A percentile compares a stretch with the other conserved stretches of the same genome.
Conservation (phyloP, 2,797 vertebrate species). For the Valencia hispanica region DNA sequence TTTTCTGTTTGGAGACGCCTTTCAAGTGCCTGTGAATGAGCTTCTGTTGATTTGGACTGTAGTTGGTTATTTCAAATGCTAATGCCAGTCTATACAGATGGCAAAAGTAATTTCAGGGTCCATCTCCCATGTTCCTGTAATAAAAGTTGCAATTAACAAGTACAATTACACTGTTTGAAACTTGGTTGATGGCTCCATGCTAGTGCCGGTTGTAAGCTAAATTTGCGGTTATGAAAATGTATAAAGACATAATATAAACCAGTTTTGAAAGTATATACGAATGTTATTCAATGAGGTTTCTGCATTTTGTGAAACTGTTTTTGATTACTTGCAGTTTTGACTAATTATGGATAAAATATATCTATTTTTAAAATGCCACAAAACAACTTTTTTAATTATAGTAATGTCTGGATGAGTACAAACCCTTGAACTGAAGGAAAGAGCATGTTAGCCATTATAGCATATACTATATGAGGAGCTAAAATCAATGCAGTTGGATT, state of each 20-base stretch:
- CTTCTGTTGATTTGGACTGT: constrained; percentile 58
- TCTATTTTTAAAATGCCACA: background rate
- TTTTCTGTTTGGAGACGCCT: constrained; percentile 49
- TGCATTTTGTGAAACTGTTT: background rate
- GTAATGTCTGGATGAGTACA: background rate
- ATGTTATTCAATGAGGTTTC: constrained; percentile 4
- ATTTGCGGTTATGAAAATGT: background rate
- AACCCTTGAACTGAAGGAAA: background rate
- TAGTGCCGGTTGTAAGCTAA: constrained; percentile 10
- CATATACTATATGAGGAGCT: constrained; percentile 13
- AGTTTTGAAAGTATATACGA: background rate
- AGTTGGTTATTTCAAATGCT: constrained; percentile 72
- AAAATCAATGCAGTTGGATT: constrained; percentile 24
- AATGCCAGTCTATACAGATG: constrained; percentile 71
- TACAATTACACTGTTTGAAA: constrained; percentile 50
- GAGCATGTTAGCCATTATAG: background rate
- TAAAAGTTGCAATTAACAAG: constrained; percentile 60
- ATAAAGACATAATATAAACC: background rate
- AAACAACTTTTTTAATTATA: constrained; percentile 12
- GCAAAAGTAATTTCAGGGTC: constrained; percentile 76
- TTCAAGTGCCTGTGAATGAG: constrained; percentile 64
- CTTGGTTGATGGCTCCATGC: constrained; percentile 41
- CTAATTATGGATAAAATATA: background rate
- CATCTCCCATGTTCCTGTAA: constrained; percentile 56
- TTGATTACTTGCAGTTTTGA: background rate